Base-by-base conservation (phyloP, 1,140 invertebrate genomes). In the Oryzaephilus surinamensis region DNA sequence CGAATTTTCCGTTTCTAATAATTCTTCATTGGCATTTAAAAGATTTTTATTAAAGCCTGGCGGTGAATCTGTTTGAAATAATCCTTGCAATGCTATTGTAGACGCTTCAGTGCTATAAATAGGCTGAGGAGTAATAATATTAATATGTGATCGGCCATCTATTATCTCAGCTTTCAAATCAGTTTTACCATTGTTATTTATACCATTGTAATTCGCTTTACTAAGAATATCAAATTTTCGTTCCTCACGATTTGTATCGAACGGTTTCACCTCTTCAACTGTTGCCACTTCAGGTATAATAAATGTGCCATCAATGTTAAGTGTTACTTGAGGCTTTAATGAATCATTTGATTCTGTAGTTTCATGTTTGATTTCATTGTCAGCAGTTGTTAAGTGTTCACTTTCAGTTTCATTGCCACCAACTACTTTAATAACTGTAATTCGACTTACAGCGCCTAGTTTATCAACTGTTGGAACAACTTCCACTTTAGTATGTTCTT, bases 391-490 rank as follows among this genome's bases (percentile, higher is more conserved):
- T 18, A n/a, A n/a, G n/a, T n/a, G n/a, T n/a, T n/a, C n/a, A n/a
- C n/a, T n/a, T n/a, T n/a, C n/a, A n/a, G n/a, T n/a, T n/a, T 41
- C 34, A 43, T 54, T 54, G n/a, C 50, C 49, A 46, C 58, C 71
- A 10, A 77, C 69, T 32, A 77, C 64, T 55, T 78, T 76, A 13
- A 79, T 76, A 20, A 73, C 65, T 39, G 72, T 77, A 32, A 72
- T 71, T 47, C 76, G 64, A 55, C 71, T 77, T 1, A 79, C 73
- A 60, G 74, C 75, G 35, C 76, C 75, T 38, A 78, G 69, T 65
- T 73, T 73, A 51, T 77, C 71, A 2, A 76, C 51, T n/a, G n/a
- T n/a, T n/a, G n/a, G n/a, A n/a, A n/a, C 6, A 65, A 66, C 67
- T 50, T 74, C 70, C 27, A 72, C 58, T 31, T 64, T 66, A 19